phyloP scores from a whole-genome alignment of 2,113 vertebrate species.

The Chascanopsetta lugubris region DNA sequence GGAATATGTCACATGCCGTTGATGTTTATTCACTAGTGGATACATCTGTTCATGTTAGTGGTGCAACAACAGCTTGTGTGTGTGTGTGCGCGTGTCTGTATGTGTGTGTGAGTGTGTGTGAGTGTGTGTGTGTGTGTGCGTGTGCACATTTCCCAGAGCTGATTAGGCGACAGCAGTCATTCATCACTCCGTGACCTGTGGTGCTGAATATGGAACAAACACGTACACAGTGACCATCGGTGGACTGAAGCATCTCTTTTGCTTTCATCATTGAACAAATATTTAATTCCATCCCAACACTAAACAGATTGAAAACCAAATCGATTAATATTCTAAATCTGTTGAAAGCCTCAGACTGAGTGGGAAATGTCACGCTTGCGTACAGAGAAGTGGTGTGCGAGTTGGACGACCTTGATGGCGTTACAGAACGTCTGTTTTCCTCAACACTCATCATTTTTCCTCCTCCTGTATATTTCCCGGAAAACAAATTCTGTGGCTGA shows the following conservation, averaged over 20 bases:
- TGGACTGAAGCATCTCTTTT: slow-evolving; percentile 10
- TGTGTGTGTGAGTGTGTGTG: slow-evolving; percentile 54
- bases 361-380: no score
- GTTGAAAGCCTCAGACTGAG: background rate
- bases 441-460: slow-evolving; percentile 10
- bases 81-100: slow-evolving; percentile 15
- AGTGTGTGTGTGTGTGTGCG: slow-evolving; percentile 13
- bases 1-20: background rate
- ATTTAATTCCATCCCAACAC: background rate
- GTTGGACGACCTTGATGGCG: background rate
- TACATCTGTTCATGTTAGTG: background rate
- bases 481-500: slow-evolving; percentile 7
- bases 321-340: background rate
- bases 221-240: slow-evolving; percentile 48
- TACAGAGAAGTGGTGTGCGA: no score
- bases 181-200: slow-evolving; percentile 53
- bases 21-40: background rate
- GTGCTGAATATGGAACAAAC: slow-evolving; percentile 45
- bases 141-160: slow-evolving; percentile 63
- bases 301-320: background rate
- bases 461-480: background rate
- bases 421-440: slow-evolving; percentile 7
- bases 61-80: slow-evolving; percentile 10
- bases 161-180: slow-evolving; percentile 61
- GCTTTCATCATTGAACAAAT: slow-evolving; percentile 13